Base-by-base conservation (phyloP, 2,888 invertebrate species). In the Caenorhabditis auriculariae region DNA sequence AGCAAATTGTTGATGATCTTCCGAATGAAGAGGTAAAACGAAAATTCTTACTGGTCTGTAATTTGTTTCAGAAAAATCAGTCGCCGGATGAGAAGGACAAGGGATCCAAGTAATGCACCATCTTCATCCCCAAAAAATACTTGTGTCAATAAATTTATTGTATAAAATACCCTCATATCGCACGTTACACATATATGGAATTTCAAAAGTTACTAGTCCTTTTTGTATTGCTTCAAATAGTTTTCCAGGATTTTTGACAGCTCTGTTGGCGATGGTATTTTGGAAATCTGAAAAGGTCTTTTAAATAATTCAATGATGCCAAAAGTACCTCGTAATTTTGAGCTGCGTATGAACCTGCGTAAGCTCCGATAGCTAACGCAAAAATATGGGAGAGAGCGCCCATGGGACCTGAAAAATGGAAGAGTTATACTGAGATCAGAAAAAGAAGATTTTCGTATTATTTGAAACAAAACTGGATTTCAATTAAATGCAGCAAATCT, bases 1-100 rank as follows among this genome's bases (percentile, higher is more conserved):
- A 75, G 43, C 69, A 76, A 44, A 62, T 79, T 42, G 75, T 79
- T 44, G 66, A 77, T 35, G 70, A 77, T 17, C 56, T 77, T 45
- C 75, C 77, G 15, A 39, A 53, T 21, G 9, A 44, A 17, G 23
- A 44, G 44, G 19, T 24, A 44, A 44, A 26, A 9, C 6, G 7
- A 5, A 12, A 5, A 44, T 23, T n/a, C 12, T n/a, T n/a, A n/a
- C n/a, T n/a, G n/a, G n/a, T n/a, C n/a, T n/a, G n/a, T n/a, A n/a
- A n/a, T n/a, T n/a, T n/a, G n/a, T n/a, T 19, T n/a, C 17, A 23
- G 9, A 19, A 38, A 9, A 26, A n/a, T n/a, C 37, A 4, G 29
- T 32, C 19, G 19, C 19, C 41, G 27, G 12, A 54, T 46, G 38
- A 61, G 24, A 29, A 57, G 23, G 54, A 61, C 12, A 47, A 62